These are phyloP conservation scores for Dascyllus trimaculatus DNA, from an alignment of 2,113 vertebrate genomes.

Conservation along the genomic window DNA sequence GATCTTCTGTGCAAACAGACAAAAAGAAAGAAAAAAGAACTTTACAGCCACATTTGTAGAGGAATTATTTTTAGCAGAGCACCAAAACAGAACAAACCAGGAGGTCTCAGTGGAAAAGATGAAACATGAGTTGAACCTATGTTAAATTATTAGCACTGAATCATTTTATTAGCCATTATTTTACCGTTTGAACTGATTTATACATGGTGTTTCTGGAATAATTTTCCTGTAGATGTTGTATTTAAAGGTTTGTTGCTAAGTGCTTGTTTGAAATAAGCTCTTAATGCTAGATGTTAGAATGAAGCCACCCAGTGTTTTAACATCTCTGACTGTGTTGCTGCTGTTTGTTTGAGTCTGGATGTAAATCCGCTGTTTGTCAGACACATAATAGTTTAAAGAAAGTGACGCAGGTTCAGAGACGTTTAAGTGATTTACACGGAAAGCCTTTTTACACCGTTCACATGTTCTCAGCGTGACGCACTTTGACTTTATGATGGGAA, in stretches of 20 bases:
- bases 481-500: neutral
- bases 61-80: slow-evolving; percentile 53
- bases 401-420: slow-evolving; percentile 34
- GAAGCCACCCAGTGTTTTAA: neutral
- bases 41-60: slow-evolving; percentile 41
- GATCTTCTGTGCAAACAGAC: slow-evolving; percentile 39
- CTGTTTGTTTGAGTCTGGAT: neutral
- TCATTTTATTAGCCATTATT: neutral
- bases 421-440: slow-evolving; percentile 21
- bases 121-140: slow-evolving; percentile 6
- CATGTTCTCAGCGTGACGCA: slow-evolving; percentile 3
- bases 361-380: slow-evolving; percentile 23
- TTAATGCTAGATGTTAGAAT: neutral
- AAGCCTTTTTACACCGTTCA: neutral
- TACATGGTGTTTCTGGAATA: too few relatives aligned
- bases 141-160: neutral
- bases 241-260: neutral
- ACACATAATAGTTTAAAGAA: slow-evolving; percentile 15
- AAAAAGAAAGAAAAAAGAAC: slow-evolving; percentile 21
- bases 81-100: slow-evolving; percentile 31
- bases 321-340: neutral
- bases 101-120: slow-evolving; percentile 40
- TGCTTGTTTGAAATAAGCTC: neutral
- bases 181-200: neutral
- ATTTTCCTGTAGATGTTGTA: too few relatives aligned